Percentiles rank a stretch among this genome's conserved stretches.
phyloP scores from a whole-genome alignment of 2,797 vertebrate genomes.

The Eupleurogrammus muticus region DNA sequence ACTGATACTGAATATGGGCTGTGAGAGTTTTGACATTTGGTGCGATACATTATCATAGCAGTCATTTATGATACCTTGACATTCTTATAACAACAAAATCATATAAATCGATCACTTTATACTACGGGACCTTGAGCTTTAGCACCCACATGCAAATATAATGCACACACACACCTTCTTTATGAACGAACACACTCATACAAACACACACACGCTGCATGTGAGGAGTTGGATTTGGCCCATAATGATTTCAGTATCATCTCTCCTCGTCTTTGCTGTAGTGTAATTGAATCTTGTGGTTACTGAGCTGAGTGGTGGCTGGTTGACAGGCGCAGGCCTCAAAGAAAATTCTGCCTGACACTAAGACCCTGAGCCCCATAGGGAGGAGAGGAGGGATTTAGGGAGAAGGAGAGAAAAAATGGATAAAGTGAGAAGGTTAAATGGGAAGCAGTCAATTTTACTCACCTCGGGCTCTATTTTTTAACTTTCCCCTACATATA shows the following conservation, averaged over 20 bases:
- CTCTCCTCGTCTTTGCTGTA: constrained; percentile 49
- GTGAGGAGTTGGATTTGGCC: constrained; percentile 58
- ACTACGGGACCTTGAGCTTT: background rate
- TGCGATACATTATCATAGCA: too few relatives aligned
- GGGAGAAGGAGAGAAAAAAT: constrained; percentile 57
- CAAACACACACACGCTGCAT: constrained; percentile 6
- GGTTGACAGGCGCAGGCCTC: constrained; percentile 74
- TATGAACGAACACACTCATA: constrained; percentile 13
- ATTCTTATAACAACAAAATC: too few relatives aligned
- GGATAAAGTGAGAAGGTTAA: constrained; percentile 67
- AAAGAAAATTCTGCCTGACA: constrained; percentile 77
- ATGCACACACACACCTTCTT: background rate
- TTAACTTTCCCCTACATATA: constrained; percentile 36
- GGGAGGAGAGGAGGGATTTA: constrained; percentile 70
- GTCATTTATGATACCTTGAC: too few relatives aligned
- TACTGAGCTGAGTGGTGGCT: constrained; percentile 65
- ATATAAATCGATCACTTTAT: too few relatives aligned
- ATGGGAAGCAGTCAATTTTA: constrained; percentile 68
- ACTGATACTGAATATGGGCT: too few relatives aligned
- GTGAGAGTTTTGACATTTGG: too few relatives aligned
- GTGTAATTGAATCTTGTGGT: constrained; percentile 74
- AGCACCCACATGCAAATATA: background rate
- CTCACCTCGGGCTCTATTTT: constrained; percentile 49
- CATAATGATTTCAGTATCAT: constrained; percentile 65
- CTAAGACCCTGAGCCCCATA: constrained; percentile 74